These are phyloP conservation scores for Carassius carassius DNA, from an alignment of 2,113 vertebrate species.

Conservation along the genomic window DNA sequence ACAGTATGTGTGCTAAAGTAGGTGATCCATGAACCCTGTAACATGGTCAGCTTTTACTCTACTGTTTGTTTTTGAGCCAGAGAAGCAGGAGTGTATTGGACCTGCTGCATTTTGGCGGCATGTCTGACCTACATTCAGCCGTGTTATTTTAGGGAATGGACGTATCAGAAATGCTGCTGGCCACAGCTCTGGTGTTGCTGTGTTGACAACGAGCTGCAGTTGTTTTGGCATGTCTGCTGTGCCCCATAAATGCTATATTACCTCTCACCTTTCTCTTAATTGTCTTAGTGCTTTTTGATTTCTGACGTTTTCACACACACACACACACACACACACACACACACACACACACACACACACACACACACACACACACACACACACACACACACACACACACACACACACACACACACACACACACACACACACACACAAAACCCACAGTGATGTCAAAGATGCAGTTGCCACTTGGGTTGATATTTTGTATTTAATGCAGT, in stretches of 20 bases:
- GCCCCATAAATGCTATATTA: not conserved
- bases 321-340: no score
- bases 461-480: not conserved
- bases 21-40: not conserved
- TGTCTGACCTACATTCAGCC: constrained; percentile 63
- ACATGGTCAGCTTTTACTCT: constrained; percentile 12
- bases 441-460: no score
- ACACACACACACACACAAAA: no score
- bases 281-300: not conserved
- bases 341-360: no score
- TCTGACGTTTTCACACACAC: not conserved
- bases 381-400: no score
- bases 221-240: constrained; percentile 38
- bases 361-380: no score
- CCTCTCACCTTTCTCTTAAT: not conserved
- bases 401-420: no score
- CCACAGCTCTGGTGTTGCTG: constrained; percentile 26
- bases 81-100: constrained; percentile 25
- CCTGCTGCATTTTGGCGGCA: constrained; percentile 34
- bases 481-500: not conserved
- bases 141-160: constrained; percentile 56
- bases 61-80: constrained; percentile 50
- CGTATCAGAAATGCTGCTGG: constrained; percentile 39
- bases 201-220: constrained; percentile 44
- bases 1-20: not conserved